Evolutionary conservation across 2,113 vertebrate genomes (phyloP), one percentile per base, ranked within the genome.

Genomic region (Galbula dea): DNA sequence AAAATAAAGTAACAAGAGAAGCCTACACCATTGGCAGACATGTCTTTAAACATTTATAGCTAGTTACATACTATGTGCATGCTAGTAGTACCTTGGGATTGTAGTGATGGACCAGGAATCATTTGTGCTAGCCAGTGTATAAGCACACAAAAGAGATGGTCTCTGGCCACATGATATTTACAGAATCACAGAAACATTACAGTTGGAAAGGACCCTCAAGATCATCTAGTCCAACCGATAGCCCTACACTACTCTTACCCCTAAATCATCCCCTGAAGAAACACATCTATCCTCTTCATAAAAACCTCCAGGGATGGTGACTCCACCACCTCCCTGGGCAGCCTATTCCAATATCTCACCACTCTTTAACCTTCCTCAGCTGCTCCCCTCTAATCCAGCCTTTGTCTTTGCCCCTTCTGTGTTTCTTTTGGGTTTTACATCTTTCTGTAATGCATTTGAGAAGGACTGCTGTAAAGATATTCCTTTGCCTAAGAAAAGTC

Each of bases 401-500:
- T 86, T 74, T 12, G 2, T 32, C 91, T 36, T 58, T 71, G 34
- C 67, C 75, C 36, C 55, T 83, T 37, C 39, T 57, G 27, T 10
- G 0, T 81, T 88, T 83, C 91, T 94, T 91, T 66, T 37, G 72
- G 51, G 67, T 21, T 67, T 89, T 83, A 15, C 12, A 26, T 78
- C 92, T 86, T 92, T 26, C 15, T 72, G 85, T 55, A 96, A 94
- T 24, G 52, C 45, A 83, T 86, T 92, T 89, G 91, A 96, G 93
- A 88, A 95, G 69, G 93, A 82, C 92, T 93, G 61, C 89, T 89
- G 91, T 92, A 86, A 96, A 89, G 84, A 86, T 86, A 93, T 87
- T 86, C 91, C 79, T 66, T 91, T 1, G 9, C 80, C 93, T 95
- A 83, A 94, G 79, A 72, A 84, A 88, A 94, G 54, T 55, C 93